Conservation (phyloP, 2,888 invertebrate species). For the Synanthedon formicaeformis region DNA sequence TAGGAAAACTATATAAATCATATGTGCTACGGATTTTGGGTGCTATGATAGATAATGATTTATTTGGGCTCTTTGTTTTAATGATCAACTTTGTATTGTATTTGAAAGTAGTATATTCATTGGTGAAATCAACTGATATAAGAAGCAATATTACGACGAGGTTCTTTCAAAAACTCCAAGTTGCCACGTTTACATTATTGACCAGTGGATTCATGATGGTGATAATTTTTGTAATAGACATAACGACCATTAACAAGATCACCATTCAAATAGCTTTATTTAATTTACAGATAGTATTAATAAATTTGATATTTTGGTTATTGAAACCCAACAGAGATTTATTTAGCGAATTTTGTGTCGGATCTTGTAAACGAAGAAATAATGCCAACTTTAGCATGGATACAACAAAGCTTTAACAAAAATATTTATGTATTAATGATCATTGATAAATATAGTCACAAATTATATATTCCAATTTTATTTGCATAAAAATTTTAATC, state of each 20-base stretch:
- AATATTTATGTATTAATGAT: too few relatives aligned
- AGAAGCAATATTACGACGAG: background rate
- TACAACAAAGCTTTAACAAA: too few relatives aligned
- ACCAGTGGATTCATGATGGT: background rate
- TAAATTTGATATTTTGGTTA: background rate
- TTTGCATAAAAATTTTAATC: too few relatives aligned
- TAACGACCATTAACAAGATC: background rate
- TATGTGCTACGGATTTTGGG: background rate
- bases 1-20: background rate
- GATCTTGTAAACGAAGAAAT: constrained; percentile 1
- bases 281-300: background rate
- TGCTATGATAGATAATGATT: background rate
- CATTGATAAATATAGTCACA: too few relatives aligned
- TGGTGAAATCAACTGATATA: background rate
- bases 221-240: background rate
- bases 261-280: background rate
- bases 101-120: background rate
- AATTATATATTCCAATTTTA: too few relatives aligned
- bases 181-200: background rate
- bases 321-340: background rate
- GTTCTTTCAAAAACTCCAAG: background rate
- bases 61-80: background rate
- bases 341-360: constrained; percentile 4
- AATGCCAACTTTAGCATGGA: too few relatives aligned
- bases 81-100: background rate